Percentiles rank a stretch among this genome's conserved stretches.
Evolutionary conservation across 2,113 vertebrate species (phyloP).

Genomic region (Oophaga pumilio): DNA sequence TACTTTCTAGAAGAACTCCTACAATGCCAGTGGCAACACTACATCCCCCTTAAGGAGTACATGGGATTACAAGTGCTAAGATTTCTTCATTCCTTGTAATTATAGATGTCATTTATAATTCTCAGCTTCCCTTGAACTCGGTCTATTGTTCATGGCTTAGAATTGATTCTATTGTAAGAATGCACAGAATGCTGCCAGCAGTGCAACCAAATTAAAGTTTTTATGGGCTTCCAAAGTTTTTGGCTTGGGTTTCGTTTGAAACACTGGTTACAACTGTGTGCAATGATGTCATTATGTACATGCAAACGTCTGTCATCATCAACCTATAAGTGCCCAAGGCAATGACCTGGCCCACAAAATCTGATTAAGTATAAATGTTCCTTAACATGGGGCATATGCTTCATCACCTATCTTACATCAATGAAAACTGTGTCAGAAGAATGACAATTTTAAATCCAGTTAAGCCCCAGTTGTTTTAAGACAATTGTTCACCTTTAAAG

Average conservation of each 20-base stretch:
- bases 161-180: neutral
- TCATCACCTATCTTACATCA: neutral
- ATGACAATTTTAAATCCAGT: neutral
- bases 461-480: constrained; percentile 15
- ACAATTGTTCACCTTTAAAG: constrained; percentile 16
- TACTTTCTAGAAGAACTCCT: neutral
- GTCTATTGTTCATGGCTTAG: neutral
- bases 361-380: constrained; percentile 9
- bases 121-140: neutral
- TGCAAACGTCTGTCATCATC: constrained; percentile 5
- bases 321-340: neutral
- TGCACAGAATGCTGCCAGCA: neutral
- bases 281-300: neutral
- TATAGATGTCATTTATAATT: constrained; percentile 20
- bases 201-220: neutral
- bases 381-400: neutral
- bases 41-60: neutral
- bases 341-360: neutral
- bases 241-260: neutral
- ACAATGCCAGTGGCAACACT: constrained; percentile 12
- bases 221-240: neutral
- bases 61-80: constrained; percentile 17
- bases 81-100: constrained; percentile 25
- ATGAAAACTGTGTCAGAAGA: constrained; percentile 13
- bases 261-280: neutral